Evolutionary conservation across 2,888 invertebrate species (phyloP).

Genomic region (Rhogogaster chlorosoma): DNA sequence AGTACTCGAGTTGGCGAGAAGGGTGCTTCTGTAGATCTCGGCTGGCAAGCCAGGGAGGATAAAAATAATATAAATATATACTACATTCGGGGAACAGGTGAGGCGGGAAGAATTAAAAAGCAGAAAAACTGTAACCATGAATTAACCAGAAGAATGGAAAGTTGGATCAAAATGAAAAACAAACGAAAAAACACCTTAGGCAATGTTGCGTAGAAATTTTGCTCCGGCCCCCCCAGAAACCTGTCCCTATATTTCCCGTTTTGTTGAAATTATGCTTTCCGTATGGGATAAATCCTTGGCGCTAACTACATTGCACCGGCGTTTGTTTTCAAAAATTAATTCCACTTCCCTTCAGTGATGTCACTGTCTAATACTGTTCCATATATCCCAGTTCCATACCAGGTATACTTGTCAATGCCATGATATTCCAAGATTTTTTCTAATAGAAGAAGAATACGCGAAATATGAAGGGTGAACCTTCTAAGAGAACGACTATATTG

Average conservation of each 20-base stretch:
- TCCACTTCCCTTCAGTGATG: not conserved
- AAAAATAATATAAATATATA: conserved; percentile 31
- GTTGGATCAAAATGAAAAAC: not conserved
- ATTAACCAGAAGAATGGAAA: conserved; percentile 37
- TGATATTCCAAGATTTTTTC: not conserved
- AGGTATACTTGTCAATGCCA: not conserved
- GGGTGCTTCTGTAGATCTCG: conserved; percentile 35
- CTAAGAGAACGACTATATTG: not conserved
- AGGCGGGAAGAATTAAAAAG: conserved; percentile 23
- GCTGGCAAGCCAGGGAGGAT: conserved; percentile 16
- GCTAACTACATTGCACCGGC: not conserved
- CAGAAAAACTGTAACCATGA: conserved; percentile 21
- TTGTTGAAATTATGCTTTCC: conserved; percentile 17
- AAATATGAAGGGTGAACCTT: not conserved
- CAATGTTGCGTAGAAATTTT: conserved; percentile 43
- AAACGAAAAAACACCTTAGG: not conserved
- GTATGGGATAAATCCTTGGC: conserved; percentile 3
- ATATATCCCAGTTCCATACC: not conserved
- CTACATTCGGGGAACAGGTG: not conserved
- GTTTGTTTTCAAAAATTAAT: conserved; percentile 1
- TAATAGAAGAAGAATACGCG: not conserved
- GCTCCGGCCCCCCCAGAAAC: not conserved
- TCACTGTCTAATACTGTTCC: not conserved
- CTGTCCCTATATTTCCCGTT: conserved; percentile 12
- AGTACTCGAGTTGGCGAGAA: conserved; percentile 6